These are phyloP conservation scores for Styela clava DNA, from an alignment of 23 tunicate genomes.

Conservation along the genomic window DNA sequence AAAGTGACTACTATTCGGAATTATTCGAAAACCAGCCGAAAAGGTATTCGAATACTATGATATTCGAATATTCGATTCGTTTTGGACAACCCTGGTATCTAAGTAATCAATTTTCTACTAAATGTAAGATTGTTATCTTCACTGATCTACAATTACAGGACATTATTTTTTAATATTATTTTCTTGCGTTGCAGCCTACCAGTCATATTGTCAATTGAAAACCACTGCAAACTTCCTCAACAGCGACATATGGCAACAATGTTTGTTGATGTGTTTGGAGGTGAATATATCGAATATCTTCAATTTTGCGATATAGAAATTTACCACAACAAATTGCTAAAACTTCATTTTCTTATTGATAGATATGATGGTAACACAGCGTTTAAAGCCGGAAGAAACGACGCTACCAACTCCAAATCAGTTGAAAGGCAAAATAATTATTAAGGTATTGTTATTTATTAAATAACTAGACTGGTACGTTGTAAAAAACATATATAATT, in stretches of 20 bases:
- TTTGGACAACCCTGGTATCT: too few species aligned
- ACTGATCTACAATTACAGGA: too few species aligned
- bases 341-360: not conserved
- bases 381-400: conserved; percentile 43
- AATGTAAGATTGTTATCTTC: too few species aligned
- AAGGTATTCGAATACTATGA: too few species aligned
- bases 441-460: conserved; percentile 45
- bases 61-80: too few species aligned
- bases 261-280: conserved; percentile 77
- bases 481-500: too few species aligned
- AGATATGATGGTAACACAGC: conserved; percentile 52
- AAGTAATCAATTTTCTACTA: too few species aligned
- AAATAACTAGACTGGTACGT: too few species aligned
- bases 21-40: too few species aligned
- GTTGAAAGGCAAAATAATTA: conserved; percentile 67
- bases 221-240: conserved; percentile 82
- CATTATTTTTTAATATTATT: too few species aligned
- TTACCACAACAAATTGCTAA: not conserved
- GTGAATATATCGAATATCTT: conserved; percentile 20
- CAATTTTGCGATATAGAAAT: not conserved
- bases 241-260: conserved; percentile 88
- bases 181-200: conserved; percentile 77
- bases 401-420: conserved; percentile 76
- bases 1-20: too few species aligned
- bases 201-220: conserved; percentile 90